These are phyloP conservation scores for Mellilla xanthometata DNA, from an alignment of 2,888 invertebrate genomes.

Conservation along the genomic window DNA sequence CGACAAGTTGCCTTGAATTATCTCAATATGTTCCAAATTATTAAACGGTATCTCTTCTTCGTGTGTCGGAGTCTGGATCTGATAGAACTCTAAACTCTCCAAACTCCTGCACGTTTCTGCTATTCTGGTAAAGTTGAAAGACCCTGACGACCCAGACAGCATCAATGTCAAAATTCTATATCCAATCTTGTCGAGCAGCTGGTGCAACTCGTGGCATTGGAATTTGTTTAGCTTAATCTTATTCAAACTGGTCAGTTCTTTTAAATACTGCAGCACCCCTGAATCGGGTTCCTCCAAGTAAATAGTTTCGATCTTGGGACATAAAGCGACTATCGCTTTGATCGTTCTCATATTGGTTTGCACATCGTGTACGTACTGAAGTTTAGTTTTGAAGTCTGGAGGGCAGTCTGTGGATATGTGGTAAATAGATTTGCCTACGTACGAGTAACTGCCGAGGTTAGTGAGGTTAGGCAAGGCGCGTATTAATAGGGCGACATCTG, in stretches of 20 bases:
- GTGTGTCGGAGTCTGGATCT: conserved; percentile 84
- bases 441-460: conserved; percentile 86
- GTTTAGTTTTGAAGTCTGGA: conserved; percentile 81
- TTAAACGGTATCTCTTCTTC: conserved; percentile 81
- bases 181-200: conserved; percentile 80
- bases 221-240: conserved; percentile 85
- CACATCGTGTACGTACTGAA: conserved; percentile 86
- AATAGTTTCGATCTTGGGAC: conserved; percentile 84
- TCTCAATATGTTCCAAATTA: conserved; percentile 85
- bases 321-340: conserved; percentile 82
- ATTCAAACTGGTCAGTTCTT: conserved; percentile 70
- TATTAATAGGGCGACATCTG: conserved; percentile 84
- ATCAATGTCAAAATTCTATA: conserved; percentile 80
- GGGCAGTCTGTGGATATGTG: conserved; percentile 79
- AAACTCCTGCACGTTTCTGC: conserved; percentile 83
- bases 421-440: conserved; percentile 84
- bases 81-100: conserved; percentile 85
- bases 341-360: conserved; percentile 83
- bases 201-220: conserved; percentile 83
- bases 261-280: conserved; percentile 76
- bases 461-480: conserved; percentile 84
- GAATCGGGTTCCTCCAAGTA: conserved; percentile 85
- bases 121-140: conserved; percentile 83
- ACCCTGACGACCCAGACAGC: conserved; percentile 81
- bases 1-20: conserved; percentile 85